A percentile compares a stretch with the other conserved stretches of the same genome.
Conservation (phyloP, 2,113 vertebrate genomes). For the Leptobrachium leishanense region DNA sequence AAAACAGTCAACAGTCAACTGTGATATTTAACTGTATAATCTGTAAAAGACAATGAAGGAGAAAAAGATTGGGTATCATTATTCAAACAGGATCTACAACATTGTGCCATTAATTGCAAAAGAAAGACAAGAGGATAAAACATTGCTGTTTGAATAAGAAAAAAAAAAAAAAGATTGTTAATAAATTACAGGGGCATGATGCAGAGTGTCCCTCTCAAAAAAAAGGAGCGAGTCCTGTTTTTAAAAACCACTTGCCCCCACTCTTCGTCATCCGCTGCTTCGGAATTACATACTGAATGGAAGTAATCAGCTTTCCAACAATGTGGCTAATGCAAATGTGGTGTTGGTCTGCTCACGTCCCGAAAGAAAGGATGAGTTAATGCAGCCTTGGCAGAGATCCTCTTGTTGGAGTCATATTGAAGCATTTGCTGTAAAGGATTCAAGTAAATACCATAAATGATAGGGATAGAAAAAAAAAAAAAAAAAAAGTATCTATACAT, state of each 20-base stretch:
- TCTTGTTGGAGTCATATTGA: conserved; percentile 90
- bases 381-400: conserved; percentile 90
- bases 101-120: background rate
- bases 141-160: background rate
- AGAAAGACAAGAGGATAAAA: background rate
- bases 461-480: too few relatives aligned
- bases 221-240: background rate
- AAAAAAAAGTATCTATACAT: too few relatives aligned
- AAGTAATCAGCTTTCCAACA: background rate
- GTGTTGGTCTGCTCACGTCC: conserved; percentile 84
- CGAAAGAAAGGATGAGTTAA: conserved; percentile 88
- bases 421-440: conserved; percentile 82
- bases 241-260: background rate
- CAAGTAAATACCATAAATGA: background rate
- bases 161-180: background rate
- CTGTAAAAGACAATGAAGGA: too few relatives aligned
- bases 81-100: background rate
- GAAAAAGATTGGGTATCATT: too few relatives aligned
- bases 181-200: conserved; percentile 15
- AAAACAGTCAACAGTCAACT: too few relatives aligned
- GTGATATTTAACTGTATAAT: too few relatives aligned
- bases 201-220: background rate
- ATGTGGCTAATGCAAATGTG: conserved; percentile 81
- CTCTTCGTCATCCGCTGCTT: background rate
- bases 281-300: background rate